These are phyloP conservation scores for Rhogogaster chlorosoma DNA, from an alignment of 2,888 invertebrate species.

Conservation along the genomic window DNA sequence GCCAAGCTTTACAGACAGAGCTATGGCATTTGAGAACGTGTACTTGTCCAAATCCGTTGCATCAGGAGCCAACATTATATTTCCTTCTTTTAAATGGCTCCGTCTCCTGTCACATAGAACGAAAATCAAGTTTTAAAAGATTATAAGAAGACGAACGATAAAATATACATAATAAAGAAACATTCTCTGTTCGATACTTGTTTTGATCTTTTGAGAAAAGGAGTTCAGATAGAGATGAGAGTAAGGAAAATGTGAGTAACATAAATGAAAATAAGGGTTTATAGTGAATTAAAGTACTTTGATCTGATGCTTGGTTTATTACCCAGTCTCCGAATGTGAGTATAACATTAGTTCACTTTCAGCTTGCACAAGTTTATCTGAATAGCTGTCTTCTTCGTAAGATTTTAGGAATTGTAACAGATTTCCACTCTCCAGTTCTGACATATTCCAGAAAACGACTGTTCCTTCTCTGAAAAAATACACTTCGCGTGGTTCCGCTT, in stretches of 20 bases:
- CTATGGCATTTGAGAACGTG: constrained; percentile 96
- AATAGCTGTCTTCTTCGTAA: constrained; percentile 86
- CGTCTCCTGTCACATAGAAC: constrained; percentile 69
- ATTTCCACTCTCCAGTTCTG: constrained; percentile 88
- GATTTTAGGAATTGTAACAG: constrained; percentile 86
- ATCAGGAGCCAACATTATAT: constrained; percentile 79
- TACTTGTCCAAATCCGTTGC: constrained; percentile 90
- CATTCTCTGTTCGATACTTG: background rate
- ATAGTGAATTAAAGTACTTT: background rate
- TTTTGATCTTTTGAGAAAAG: background rate
- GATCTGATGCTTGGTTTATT: constrained; percentile 68
- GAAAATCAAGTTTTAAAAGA: background rate
- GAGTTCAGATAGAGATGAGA: background rate
- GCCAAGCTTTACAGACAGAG: constrained; percentile 95
- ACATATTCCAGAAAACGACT: constrained; percentile 94
- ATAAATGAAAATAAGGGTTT: background rate
- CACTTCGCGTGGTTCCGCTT: constrained; percentile 89
- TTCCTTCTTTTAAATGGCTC: constrained; percentile 77
- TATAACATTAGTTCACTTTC: constrained; percentile 94
- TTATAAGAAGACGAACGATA: constrained; percentile 10
- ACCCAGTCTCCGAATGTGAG: constrained; percentile 81
- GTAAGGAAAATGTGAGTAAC: background rate
- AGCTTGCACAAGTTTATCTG: constrained; percentile 83
- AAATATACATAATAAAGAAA: background rate
- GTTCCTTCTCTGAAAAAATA: constrained; percentile 96